Evolutionary conservation across 2,113 vertebrate genomes (phyloP), one percentile per base, ranked within the genome.

Genomic region (Sminthopsis crassicaudata): DNA sequence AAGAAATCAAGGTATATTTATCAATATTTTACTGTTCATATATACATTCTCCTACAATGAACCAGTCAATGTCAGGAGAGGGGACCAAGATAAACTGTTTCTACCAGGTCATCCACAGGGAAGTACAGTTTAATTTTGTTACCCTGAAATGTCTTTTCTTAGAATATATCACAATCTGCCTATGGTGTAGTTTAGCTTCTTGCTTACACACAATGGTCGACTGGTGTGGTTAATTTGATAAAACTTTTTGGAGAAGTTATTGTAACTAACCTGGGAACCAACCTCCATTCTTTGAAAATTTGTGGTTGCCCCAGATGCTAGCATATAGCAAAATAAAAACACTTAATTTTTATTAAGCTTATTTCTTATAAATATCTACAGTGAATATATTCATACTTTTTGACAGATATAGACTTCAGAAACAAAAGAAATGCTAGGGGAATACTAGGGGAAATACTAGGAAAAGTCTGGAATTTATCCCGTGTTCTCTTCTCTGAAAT

Each of bases 1-100:
- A 54, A 94, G 27, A 57, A 97, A 96, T 57, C 50, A 92, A 96
- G 93, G 89, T 55, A 24, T 46, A 89, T 94, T 93, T 94, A 22
- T 46, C 93, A 55, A 50, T 53, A 88, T 25, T 27, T 42, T 94
- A 42, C 12, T 50, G 51, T 76, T 94, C 19, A 42, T 94, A 60
- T 88, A 30, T 88, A 30, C 91, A 54, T 96, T 94, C 12, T 93
- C 96, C 90, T 92, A 12, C 36, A 67, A 67, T 30, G 60, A 67
- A 36, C 30, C 30, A 67, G 60, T 67, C 30, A 67, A 30, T 67
- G 4, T 67, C 30, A 67, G 30, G 60, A n/a, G 12, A 14, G 12
- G 36, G 60, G 12, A 11, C 30, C 36, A 67, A 67, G 60, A 67
- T 67, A 11, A 67, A 36, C 30, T 67, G 60, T 67, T 30, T 67